A percentile compares a stretch with the other conserved stretches of the same genome.
phyloP scores from a whole-genome alignment of 2,797 vertebrate genomes.

The Acropternis orthonyx region DNA sequence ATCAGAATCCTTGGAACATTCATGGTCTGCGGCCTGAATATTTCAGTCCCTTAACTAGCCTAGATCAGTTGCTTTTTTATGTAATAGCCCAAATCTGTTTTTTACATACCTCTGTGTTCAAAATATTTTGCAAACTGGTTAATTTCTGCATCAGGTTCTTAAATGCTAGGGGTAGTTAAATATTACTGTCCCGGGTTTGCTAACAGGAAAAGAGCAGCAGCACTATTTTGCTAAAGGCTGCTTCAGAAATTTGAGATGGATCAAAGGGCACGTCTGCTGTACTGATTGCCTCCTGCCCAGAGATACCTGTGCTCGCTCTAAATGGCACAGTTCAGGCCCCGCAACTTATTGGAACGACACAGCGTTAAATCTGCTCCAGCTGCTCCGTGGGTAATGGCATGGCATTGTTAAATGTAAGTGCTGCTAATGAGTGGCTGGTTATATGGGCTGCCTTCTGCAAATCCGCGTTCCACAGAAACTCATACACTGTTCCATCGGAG shows the following conservation, averaged over 20 bases:
- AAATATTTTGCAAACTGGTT: not conserved
- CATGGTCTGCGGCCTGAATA: not conserved
- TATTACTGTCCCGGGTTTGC: not conserved
- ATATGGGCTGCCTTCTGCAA: not conserved
- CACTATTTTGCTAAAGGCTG: not conserved
- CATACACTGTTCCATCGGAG: not conserved
- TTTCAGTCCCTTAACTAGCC: not conserved
- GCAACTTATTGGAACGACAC: not conserved
- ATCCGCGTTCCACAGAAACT: fast-evolving
- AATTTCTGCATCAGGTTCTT: not conserved
- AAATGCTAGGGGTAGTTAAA: not conserved
- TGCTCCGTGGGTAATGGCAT: not conserved
- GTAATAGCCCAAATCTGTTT: not conserved
- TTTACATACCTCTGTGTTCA: not conserved
- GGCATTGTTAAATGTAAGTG: not conserved
- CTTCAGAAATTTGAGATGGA: not conserved
- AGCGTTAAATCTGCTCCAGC: not conserved
- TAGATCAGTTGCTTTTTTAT: not conserved
- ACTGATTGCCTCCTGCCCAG: not conserved
- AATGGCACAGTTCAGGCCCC: not conserved
- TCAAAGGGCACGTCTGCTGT: not conserved
- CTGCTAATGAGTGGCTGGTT: not conserved
- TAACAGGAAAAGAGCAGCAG: not conserved
- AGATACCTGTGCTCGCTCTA: not conserved
- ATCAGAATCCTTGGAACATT: not conserved